These are phyloP conservation scores for Himantopus leucocephalus DNA, from an alignment of 2,113 vertebrate genomes.

Conservation along the genomic window DNA sequence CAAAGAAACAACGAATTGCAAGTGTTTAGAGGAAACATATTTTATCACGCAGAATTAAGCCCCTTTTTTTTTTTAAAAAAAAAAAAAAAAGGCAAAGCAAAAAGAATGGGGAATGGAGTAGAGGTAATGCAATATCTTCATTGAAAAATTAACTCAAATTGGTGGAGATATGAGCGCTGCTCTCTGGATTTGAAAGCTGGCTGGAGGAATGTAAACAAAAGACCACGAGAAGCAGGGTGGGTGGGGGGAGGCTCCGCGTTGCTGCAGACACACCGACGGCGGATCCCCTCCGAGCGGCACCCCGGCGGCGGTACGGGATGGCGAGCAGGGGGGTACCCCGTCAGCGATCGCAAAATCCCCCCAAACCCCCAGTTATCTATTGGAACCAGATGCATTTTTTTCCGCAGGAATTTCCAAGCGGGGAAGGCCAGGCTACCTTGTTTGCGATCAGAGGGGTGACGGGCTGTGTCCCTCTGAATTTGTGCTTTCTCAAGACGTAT, in stretches of 20 bases:
- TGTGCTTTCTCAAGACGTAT: background rate
- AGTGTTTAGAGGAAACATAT: background rate
- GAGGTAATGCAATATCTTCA: background rate
- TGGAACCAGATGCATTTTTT: constrained; percentile 6
- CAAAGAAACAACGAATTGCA: background rate
- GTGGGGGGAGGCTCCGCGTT: background rate
- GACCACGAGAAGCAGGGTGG: background rate
- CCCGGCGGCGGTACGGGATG: rapidly evolving
- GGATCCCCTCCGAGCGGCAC: rapidly evolving
- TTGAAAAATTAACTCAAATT: background rate
- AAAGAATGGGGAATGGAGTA: background rate
- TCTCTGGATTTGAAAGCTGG: background rate
- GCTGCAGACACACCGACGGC: background rate
- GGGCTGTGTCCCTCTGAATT: background rate
- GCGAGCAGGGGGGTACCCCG: background rate
- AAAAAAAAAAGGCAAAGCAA: background rate
- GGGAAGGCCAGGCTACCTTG: background rate
- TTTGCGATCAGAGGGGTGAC: background rate
- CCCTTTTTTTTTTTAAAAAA: background rate
- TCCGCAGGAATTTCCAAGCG: background rate
- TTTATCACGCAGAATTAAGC: background rate
- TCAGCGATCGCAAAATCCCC: background rate
- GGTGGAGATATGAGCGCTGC: background rate
- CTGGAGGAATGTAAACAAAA: constrained; percentile 33
- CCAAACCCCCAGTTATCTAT: background rate